Evolutionary conservation across 2,888 invertebrate species (phyloP), one percentile per base, ranked within the genome.

Genomic region (Lepidochitona cinerea): DNA sequence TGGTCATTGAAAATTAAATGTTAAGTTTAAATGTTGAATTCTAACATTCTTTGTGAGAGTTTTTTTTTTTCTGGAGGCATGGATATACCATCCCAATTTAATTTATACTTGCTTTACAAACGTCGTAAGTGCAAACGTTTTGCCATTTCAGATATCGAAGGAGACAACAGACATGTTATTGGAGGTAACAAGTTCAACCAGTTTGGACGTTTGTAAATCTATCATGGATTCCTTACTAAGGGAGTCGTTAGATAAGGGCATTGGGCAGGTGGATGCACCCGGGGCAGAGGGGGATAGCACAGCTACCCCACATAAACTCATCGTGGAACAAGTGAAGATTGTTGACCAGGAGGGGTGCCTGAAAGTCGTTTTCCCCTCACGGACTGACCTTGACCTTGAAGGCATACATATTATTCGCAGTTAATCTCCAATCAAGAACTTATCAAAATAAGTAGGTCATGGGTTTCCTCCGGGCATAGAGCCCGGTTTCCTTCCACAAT

Each of bases 291-390:
- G 73, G 35, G 79, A 73, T 35, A 89, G 89, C 32, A 86, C 88
- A 26, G 83, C 85, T 26, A 82, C 88, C 18, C 79, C 79, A 14
- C 74, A 72, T 14, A 72, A 75, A 9, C 78, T 89, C 18, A 79
- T 89, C 18, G 91, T 95, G 0, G 93, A 94, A 81, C 94, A 96
- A 92, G 94, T 96, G 0, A 94, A 93, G 90, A 92, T 95, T 3
- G 93, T 94, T 0, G 95, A 95, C 80, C 89, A 87, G 41, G 93
- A 94, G 78, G 94, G 94, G 9, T 93, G 93, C 78, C 90, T 96
- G 80, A 94, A 94, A 86, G 93, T 93, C n/a, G 93, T 96, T 1
- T 96, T 95, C 89, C 96, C 96, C 0, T 95, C 95, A 0, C 92
- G 95, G 81, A 93, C 93, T 0, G 96, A 96, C 90, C 92, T 95